phyloP scores from a whole-genome alignment of 2,113 vertebrate genomes.

The Phaethon lepturus region DNA sequence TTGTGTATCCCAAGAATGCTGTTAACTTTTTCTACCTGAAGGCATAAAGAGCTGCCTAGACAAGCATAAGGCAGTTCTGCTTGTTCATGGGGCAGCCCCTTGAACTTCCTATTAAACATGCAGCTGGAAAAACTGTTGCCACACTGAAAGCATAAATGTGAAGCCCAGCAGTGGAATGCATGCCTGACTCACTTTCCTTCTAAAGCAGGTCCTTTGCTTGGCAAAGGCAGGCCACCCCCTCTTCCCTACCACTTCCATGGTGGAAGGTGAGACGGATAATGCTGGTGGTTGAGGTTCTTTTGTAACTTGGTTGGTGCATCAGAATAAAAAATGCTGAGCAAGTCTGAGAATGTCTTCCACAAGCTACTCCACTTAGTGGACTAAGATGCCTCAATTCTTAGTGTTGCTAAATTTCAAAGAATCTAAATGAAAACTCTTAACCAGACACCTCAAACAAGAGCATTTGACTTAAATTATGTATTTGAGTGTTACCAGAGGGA shows the following conservation, averaged over 20 bases:
- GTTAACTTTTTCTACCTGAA: not conserved
- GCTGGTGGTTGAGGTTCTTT: not conserved
- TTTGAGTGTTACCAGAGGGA: not conserved
- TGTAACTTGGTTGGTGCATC: not conserved
- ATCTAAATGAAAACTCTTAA: not conserved
- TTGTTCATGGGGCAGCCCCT: not conserved
- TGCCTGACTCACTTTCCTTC: not conserved
- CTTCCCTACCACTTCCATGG: fast-evolving
- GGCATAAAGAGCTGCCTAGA: not conserved
- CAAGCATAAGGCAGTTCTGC: not conserved
- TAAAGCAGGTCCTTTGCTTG: not conserved
- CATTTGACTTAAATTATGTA: not conserved
- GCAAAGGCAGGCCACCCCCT: not conserved
- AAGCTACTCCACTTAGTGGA: not conserved
- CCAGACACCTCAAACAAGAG: too few relatives aligned
- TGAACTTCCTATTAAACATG: not conserved
- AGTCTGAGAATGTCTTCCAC: not conserved
- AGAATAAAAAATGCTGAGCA: not conserved
- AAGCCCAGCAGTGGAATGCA: not conserved
- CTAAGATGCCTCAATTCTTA: not conserved
- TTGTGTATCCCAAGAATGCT: not conserved
- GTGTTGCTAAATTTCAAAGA: not conserved
- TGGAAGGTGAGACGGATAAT: not conserved
- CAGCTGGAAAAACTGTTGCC: not conserved
- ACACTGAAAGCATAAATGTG: not conserved